Percentiles rank a stretch among this genome's conserved stretches.
These are phyloP conservation scores for Gopherus flavomarginatus DNA, from an alignment of 2,113 vertebrate genomes.

Conservation along the genomic window DNA sequence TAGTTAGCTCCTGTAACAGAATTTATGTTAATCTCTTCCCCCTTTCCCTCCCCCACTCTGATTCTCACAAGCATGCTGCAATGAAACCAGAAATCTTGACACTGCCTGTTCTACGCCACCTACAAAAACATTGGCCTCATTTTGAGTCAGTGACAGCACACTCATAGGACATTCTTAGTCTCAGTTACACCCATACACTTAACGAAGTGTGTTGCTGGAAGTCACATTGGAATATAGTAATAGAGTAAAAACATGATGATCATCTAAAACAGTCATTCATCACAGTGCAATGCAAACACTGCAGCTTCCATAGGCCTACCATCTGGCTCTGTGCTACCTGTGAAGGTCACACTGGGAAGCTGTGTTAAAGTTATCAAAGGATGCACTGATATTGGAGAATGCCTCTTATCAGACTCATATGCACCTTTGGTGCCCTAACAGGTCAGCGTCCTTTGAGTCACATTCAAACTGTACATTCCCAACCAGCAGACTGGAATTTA, in stretches of 20 bases:
- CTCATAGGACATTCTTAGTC: neutral
- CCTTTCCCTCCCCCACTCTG: neutral
- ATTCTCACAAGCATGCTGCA: neutral
- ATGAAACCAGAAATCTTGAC: slow-evolving; percentile 19
- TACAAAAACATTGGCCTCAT: neutral
- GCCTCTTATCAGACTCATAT: neutral
- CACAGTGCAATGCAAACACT: neutral
- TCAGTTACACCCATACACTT: neutral
- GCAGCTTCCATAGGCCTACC: neutral
- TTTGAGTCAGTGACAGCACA: neutral
- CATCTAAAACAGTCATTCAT: neutral
- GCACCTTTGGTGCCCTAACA: fast-evolving
- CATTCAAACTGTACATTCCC: neutral
- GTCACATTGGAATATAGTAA: neutral
- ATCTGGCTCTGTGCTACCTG: neutral
- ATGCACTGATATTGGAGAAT: neutral
- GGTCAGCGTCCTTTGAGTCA: neutral
- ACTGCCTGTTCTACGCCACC: neutral
- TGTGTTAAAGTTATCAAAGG: neutral
- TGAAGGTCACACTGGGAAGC: neutral
- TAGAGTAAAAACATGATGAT: neutral
- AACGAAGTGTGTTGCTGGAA: neutral
- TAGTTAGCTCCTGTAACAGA: neutral
- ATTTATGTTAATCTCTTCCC: neutral
- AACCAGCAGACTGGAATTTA: fast-evolving